Conservation (phyloP, 2,797 vertebrate species). For the Botia almorhae region DNA sequence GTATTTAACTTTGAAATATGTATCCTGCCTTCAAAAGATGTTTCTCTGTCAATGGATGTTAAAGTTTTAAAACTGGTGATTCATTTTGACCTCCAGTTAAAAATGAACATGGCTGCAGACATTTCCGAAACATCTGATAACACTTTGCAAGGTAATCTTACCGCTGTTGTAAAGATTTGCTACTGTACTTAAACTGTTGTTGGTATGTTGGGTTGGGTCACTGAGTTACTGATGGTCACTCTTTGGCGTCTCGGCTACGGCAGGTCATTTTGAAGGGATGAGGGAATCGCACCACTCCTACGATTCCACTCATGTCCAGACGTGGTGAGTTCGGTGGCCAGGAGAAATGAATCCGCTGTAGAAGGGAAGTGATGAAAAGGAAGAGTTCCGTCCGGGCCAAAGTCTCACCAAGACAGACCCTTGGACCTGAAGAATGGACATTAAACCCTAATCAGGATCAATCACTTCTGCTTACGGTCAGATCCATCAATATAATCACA, state of each 20-base stretch:
- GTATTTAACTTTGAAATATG: no score
- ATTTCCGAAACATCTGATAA: no score
- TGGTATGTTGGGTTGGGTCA: no score
- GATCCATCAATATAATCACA: neutral
- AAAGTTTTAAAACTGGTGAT: no score
- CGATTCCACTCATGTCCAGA: slow-evolving; percentile 36
- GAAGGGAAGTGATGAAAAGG: slow-evolving; percentile 49
- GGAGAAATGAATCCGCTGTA: slow-evolving; percentile 51
- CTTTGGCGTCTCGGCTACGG: slow-evolving; percentile 18
- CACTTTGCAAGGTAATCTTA: no score
- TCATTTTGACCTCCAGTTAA: no score
- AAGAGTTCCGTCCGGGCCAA: slow-evolving; percentile 57
- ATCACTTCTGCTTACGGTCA: neutral
- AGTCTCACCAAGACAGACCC: slow-evolving; percentile 54
- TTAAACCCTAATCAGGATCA: neutral
- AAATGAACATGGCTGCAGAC: no score
- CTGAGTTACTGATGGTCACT: neutral
- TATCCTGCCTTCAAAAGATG: no score
- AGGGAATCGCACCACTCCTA: slow-evolving; percentile 32
- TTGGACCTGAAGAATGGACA: slow-evolving; percentile 39
- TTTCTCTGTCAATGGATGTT: no score
- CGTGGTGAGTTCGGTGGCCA: slow-evolving; percentile 33
- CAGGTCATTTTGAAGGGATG: slow-evolving; percentile 46
- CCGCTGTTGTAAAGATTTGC: no score
- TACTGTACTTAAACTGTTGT: no score